Evolutionary conservation across 2,888 invertebrate species (phyloP), one percentile per base, ranked within the genome.

Genomic region (Cephonodes hylas): DNA sequence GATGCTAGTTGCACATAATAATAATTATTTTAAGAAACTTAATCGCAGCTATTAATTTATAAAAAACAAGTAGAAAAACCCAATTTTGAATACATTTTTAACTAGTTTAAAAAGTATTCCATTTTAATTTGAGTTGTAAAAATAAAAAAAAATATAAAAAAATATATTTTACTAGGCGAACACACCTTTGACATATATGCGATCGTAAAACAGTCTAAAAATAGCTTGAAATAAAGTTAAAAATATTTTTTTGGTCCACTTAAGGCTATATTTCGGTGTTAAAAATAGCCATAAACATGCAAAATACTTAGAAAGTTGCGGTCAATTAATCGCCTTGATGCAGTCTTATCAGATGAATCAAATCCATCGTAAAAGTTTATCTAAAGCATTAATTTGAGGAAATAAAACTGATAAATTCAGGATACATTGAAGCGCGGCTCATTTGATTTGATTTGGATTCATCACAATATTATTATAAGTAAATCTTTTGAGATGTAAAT

Each of bases 251-350:
- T 53, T 10, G 53, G 53, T 53, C 31, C 53, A 53, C 53, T 53
- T 53, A 48, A 31, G 31, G 27, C 27, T 27, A 18, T 18, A 31
- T 10, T 53, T 53, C 53, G 53, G 18, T 45, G 56, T 56, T 44
- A 53, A 58, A 56, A 22, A 34, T 27, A 27, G 46, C 58, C 27
- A 48, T 22, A 31, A 42, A 38, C 27, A 53, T 31, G 53, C 53
- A 53, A 31, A 53, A 53, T 31, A 48, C 48, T n/a, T 48, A 53
- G 53, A 53, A 53, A 53, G 53, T 53, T 31, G 53, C 31, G 53
- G 27, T 31, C 53, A 31, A 53, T 31, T 44, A 46, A 60, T 65
- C 7, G 10, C 42, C 48, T 59, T 58, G 34, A 42, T 8, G 13
- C 38, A 18, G n/a, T 18, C 42, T n/a, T 53, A 53, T 18, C 4